Evolutionary conservation across 2,113 vertebrate species (phyloP).

Genomic region (Trachemys scripta): DNA sequence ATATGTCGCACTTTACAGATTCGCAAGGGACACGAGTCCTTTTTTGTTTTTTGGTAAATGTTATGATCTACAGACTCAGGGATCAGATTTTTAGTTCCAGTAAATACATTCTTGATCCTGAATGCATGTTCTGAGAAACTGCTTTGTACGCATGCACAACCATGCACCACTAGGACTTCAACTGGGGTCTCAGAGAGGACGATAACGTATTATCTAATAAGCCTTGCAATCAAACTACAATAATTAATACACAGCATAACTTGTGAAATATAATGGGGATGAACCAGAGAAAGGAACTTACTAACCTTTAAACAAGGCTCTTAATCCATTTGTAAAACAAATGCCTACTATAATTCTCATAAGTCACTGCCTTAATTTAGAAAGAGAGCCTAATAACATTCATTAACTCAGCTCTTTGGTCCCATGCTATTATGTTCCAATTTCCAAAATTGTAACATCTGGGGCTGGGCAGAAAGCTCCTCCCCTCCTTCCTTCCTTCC

Average conservation of each 20-base stretch:
- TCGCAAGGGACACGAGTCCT: rapidly evolving
- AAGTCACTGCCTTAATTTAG: constrained; percentile 46
- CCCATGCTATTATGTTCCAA: not conserved
- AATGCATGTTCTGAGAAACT: not conserved
- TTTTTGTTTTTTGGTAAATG: not conserved
- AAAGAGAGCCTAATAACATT: constrained; percentile 18
- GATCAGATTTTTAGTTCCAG: not conserved
- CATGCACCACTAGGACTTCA: not conserved
- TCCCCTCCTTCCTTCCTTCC: not conserved
- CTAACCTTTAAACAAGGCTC: constrained; percentile 40
- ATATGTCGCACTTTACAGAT: not conserved
- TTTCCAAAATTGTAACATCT: not conserved
- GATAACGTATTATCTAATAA: constrained; percentile 48
- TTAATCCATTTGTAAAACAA: constrained; percentile 53
- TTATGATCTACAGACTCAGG: not conserved
- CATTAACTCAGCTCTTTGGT: not conserved
- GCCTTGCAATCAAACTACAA: constrained; percentile 37
- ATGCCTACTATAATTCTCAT: constrained; percentile 51
- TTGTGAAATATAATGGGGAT: constrained; percentile 62
- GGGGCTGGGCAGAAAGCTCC: not conserved
- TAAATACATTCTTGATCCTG: not conserved
- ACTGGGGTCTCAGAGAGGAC: not conserved
- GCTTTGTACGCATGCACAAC: not conserved
- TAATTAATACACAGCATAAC: constrained; percentile 58
- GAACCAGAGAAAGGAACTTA: constrained; percentile 26